These are phyloP conservation scores for Eumacrocentrus americanus DNA, from an alignment of 2,888 invertebrate species.

Conservation along the genomic window DNA sequence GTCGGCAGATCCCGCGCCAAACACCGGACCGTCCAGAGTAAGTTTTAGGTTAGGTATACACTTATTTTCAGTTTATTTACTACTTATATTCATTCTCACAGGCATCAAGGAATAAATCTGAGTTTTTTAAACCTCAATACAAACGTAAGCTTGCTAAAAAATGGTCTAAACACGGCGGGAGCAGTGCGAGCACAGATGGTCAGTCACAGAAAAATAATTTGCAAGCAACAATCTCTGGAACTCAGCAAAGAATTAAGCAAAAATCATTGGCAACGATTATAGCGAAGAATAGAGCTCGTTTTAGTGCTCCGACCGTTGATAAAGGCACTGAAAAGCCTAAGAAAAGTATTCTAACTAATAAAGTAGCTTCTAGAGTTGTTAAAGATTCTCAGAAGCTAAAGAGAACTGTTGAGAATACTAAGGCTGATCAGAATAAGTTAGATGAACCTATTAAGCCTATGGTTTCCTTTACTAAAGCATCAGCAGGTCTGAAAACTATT, in stretches of 20 bases:
- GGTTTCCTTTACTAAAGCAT: constrained; percentile 44
- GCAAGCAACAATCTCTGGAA: not conserved
- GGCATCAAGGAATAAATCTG: constrained; percentile 31
- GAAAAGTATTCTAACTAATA: constrained; percentile 9
- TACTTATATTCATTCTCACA: too few relatives aligned
- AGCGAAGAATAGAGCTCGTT: constrained; percentile 41
- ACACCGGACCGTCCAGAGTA: constrained; percentile 40
- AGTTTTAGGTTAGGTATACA: constrained; percentile 43
- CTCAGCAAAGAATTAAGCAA: constrained; percentile 50
- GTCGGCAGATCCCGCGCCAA: constrained; percentile 36
- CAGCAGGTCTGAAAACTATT: constrained; percentile 41
- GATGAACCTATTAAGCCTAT: constrained; percentile 16
- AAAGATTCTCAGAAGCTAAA: too few relatives aligned
- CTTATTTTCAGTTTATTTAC: too few relatives aligned
- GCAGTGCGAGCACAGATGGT: constrained; percentile 9
- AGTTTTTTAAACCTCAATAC: constrained; percentile 36
- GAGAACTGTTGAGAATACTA: constrained; percentile 7
- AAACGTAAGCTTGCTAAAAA: constrained; percentile 34
- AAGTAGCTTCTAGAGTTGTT: too few relatives aligned
- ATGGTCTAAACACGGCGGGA: constrained; percentile 2
- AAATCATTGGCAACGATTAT: constrained; percentile 52
- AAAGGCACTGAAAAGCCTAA: not conserved
- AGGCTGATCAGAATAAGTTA: not conserved
- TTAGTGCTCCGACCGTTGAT: not conserved
- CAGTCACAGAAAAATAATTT: not conserved